Evolutionary conservation across 2,797 vertebrate species (phyloP).

Genomic region (Liasis olivaceus): DNA sequence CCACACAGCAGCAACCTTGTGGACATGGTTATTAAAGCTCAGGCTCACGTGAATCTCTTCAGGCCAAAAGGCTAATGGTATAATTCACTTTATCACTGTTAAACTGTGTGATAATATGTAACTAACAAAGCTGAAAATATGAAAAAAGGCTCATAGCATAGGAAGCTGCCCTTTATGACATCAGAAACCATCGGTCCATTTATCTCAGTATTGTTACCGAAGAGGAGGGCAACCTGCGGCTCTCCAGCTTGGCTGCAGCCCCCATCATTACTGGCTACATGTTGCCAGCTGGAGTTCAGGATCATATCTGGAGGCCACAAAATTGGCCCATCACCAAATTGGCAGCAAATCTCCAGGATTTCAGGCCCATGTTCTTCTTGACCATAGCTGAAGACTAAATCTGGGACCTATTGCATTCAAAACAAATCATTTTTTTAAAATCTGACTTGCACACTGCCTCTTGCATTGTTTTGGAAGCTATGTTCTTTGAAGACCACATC

Average conservation of each 20-base stretch:
- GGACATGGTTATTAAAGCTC: not conserved
- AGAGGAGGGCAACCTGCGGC: no score
- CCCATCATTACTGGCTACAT: no score
- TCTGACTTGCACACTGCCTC: not conserved
- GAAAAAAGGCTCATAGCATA: not conserved
- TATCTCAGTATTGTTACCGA: no score
- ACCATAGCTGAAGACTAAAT: not conserved
- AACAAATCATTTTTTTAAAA: not conserved
- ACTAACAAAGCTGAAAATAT: not conserved
- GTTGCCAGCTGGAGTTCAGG: not conserved
- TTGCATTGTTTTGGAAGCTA: not conserved
- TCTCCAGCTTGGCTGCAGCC: no score
- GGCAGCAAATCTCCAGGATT: not conserved
- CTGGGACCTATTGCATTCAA: not conserved
- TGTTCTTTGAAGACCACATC: not conserved
- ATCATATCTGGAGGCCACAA: not conserved
- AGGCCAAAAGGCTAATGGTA: not conserved
- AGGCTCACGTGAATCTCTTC: not conserved
- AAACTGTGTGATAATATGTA: not conserved
- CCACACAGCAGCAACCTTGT: not conserved
- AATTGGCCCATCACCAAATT: not conserved
- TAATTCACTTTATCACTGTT: not conserved
- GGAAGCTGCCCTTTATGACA: not conserved
- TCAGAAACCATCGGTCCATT: not conserved
- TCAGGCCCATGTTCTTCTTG: not conserved